A percentile compares a stretch with the other conserved stretches of the same genome.
phyloP scores from a whole-genome alignment of 2,888 invertebrate species.

The Drosophila putrida region DNA sequence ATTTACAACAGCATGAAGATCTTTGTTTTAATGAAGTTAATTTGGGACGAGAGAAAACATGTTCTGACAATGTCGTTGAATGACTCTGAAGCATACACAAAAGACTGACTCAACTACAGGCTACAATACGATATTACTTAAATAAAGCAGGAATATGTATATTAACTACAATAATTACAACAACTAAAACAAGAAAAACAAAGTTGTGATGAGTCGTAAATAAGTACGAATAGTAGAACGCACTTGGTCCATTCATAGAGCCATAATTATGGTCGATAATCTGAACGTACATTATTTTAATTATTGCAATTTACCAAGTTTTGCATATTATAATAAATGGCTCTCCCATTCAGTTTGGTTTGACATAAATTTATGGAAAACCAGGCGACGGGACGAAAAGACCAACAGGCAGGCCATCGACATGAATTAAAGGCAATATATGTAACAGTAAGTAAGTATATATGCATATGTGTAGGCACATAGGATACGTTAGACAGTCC shows the following conservation, averaged over 20 bases:
- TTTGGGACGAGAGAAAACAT: background rate
- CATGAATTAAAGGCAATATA: constrained; percentile 20
- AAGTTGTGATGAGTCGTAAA: constrained; percentile 8
- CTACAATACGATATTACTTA: background rate
- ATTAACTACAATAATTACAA: background rate
- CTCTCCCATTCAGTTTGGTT: constrained; percentile 61
- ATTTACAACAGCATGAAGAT: background rate
- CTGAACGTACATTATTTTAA: constrained; percentile 80
- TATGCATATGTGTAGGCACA: background rate
- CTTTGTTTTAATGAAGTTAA: background rate
- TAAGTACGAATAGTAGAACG: background rate
- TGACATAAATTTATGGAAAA: constrained; percentile 69
- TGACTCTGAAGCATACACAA: background rate
- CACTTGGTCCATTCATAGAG: constrained; percentile 54
- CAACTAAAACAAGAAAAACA: background rate
- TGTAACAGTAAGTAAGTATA: background rate
- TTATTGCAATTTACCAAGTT: constrained; percentile 77
- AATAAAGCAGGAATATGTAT: background rate
- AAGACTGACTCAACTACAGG: background rate
- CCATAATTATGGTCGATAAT: constrained; percentile 78
- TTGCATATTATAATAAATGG: constrained; percentile 79
- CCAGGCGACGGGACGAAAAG: background rate
- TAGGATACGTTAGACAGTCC: constrained; percentile 3
- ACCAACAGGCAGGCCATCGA: constrained; percentile 7
- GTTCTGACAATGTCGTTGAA: background rate